phyloP scores from a whole-genome alignment of 2,113 vertebrate genomes.

The Pachyramphus minor region DNA sequence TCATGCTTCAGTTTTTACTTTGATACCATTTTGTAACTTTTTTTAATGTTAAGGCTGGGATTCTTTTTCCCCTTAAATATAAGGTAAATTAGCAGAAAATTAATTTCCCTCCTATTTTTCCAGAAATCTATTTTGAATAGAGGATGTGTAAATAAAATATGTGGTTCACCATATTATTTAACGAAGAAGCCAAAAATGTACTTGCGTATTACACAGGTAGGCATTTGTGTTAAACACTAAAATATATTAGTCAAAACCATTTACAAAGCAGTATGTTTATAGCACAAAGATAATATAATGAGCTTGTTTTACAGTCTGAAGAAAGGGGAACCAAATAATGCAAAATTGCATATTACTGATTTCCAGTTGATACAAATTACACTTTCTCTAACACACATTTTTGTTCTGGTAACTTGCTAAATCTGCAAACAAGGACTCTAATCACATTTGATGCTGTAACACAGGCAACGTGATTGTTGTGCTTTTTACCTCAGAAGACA shows the following conservation, averaged over 20 bases:
- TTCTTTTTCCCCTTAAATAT: background rate
- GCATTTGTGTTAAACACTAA: background rate
- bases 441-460: fast-evolving
- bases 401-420: background rate
- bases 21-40: background rate
- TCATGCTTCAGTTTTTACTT: background rate
- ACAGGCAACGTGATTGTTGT: background rate
- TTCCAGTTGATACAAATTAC: background rate
- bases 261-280: background rate
- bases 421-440: background rate
- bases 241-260: background rate
- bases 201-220: fast-evolving
- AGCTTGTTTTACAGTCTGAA: background rate
- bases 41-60: background rate
- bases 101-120: background rate
- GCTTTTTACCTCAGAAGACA: background rate
- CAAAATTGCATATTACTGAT: background rate
- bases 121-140: background rate
- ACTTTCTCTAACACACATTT: background rate
- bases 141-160: background rate
- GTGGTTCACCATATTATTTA: background rate
- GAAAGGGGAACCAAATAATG: background rate
- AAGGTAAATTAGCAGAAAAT: background rate
- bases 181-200: background rate
- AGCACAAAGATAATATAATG: background rate